Evolutionary conservation across 2,888 invertebrate species (phyloP).

Genomic region (Sarcophaga subvicina): DNA sequence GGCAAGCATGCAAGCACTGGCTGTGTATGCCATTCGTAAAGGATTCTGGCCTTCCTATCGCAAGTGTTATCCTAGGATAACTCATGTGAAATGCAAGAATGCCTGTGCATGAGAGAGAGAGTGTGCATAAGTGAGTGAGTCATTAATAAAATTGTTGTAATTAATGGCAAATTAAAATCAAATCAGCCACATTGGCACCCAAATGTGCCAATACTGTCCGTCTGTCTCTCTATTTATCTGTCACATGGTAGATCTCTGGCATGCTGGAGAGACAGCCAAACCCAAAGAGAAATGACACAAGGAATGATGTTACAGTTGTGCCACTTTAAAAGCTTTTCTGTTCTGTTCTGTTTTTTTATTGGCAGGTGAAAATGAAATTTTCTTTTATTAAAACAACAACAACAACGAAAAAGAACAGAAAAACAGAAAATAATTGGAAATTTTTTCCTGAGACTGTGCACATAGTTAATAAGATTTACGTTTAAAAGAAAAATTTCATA

Average conservation of each 20-base stretch:
- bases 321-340: not conserved
- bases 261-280: too few species aligned
- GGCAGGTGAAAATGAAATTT: conserved; percentile 47
- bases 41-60: too few species aligned
- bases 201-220: conserved; percentile 48
- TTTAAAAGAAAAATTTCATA: conserved; percentile 20
- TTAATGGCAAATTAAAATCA: conserved; percentile 67
- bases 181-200: conserved; percentile 61
- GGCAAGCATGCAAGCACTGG: too few species aligned
- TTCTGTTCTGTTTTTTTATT: not conserved
- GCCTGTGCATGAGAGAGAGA: not conserved
- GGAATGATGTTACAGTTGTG: not conserved
- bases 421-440: conserved; percentile 10
- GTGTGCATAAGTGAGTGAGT: not conserved
- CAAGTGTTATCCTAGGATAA: too few species aligned
- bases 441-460: conserved; percentile 6
- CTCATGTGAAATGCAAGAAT: not conserved
- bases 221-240: not conserved
- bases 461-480: conserved; percentile 7
- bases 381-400: not conserved
- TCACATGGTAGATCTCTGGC: not conserved
- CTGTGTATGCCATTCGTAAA: too few species aligned
- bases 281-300: not conserved
- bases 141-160: conserved; percentile 60
- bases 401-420: not conserved